phyloP scores from a whole-genome alignment of 1,140 invertebrate genomes.

The Bombus breviceps region DNA sequence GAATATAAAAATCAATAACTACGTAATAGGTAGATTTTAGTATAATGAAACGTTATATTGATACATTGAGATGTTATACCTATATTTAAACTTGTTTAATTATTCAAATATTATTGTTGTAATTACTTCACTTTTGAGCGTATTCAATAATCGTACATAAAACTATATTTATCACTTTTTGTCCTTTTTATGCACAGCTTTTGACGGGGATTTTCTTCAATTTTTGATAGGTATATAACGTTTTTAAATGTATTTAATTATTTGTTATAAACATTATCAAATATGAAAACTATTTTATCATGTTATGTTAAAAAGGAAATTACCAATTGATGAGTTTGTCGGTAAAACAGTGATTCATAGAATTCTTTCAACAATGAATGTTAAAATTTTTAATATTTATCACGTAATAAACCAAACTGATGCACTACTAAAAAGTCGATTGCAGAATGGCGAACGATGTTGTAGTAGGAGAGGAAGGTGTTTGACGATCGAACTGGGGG shows the following conservation, averaged over 20 bases:
- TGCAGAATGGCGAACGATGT: background rate
- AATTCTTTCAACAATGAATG: background rate
- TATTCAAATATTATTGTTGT: too few species aligned
- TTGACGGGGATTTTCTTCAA: too few species aligned
- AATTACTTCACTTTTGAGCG: too few species aligned
- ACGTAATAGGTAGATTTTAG: background rate
- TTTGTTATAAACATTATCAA: background rate
- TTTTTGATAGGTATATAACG: too few species aligned
- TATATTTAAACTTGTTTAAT: background rate
- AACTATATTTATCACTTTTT: too few species aligned
- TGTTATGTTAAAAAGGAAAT: background rate
- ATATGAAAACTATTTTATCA: too few species aligned
- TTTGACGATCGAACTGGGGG: conserved; percentile 20
- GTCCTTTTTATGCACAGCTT: too few species aligned
- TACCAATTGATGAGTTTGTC: background rate
- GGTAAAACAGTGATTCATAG: background rate
- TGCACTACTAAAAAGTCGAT: background rate
- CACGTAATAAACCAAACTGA: background rate
- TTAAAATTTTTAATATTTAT: background rate
- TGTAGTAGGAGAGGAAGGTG: background rate
- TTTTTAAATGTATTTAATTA: background rate
- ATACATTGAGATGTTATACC: background rate
- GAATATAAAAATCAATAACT: background rate
- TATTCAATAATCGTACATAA: too few species aligned
- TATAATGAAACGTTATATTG: too few species aligned